Evolutionary conservation across 2,113 vertebrate species (phyloP).

Genomic region (Actenoides lindsayi): DNA sequence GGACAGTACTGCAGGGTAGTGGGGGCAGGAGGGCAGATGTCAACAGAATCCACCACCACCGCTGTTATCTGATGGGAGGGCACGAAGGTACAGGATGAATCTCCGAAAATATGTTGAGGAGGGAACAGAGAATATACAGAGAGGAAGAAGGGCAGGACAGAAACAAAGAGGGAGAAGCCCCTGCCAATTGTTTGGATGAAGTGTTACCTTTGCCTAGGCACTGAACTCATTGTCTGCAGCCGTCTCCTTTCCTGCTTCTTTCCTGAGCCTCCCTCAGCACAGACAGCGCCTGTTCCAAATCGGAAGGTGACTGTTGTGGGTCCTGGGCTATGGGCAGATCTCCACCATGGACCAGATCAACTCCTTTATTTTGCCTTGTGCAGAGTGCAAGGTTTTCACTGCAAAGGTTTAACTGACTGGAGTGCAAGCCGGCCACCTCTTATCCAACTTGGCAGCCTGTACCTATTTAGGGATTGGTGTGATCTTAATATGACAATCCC

Average conservation of each 20-base stretch:
- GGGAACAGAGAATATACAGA: background rate
- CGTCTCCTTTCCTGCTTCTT: slow-evolving; percentile 26
- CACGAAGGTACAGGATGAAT: background rate
- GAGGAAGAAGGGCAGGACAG: slow-evolving; percentile 19
- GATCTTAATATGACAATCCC: background rate
- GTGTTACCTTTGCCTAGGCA: slow-evolving; percentile 35
- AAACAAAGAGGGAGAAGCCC: slow-evolving; percentile 20
- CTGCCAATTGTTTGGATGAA: slow-evolving; percentile 23
- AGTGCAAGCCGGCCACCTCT: background rate
- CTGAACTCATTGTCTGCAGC: slow-evolving; percentile 27
- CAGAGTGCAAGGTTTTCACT: background rate
- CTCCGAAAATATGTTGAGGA: background rate
- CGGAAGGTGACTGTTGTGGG: slow-evolving; percentile 11
- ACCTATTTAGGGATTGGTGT: background rate
- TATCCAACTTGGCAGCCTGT: background rate
- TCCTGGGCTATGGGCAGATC: background rate
- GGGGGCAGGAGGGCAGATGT: background rate
- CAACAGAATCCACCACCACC: background rate
- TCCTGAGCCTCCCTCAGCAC: slow-evolving; percentile 33
- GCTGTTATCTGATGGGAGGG: background rate
- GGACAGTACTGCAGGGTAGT: background rate
- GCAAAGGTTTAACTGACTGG: background rate
- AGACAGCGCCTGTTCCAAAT: slow-evolving; percentile 31
- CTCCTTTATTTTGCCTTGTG: background rate
- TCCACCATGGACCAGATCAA: background rate